Evolutionary conservation across 1,140 invertebrate genomes (phyloP), one percentile per base, ranked within the genome.

Genomic region (Listronotus oregonensis): DNA sequence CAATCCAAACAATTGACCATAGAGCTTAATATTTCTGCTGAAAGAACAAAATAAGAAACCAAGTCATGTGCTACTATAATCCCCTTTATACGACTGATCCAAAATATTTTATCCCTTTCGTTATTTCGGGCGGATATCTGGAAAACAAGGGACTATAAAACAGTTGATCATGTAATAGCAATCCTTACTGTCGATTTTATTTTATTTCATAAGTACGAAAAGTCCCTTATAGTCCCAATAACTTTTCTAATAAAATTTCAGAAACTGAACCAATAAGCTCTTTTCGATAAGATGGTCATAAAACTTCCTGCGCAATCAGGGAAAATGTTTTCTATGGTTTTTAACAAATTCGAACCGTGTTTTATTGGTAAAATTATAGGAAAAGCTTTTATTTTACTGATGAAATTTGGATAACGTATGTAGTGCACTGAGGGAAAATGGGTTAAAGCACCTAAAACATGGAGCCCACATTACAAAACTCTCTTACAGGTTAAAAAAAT

Each of bases 161-260:
- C 44, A 62, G 52, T 67, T 58, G 59, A 67, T 62, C 66, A 58
- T 63, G 46, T 62, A 67, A 67, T 57, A 54, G 58, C 52, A 39
- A 67, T 67, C 37, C 44, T 55, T 62, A 42, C 46, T 67, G 46
- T 57, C 58, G 27, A 49, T 42, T 58, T 67, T 67, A 67, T 63
- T 63, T 40, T 47, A 51, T 52, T 43, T 43, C 44, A 63, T 63
- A 63, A 67, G 60, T 52, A 55, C 49, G 50, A 55, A 44, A 44
- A 55, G 17, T 63, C 51, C 43, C 43, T 63, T 54, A 54, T 63
- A 44, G 60, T 40, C 40, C 51, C 39, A 40, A 61, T 50, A 61
- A 61, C 46, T 61, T 61, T 61, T 61, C 17, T 43, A 50, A 61
- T 51, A 51, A 61, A 61, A 21, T 31, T 50, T 37, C 17, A 17